A percentile compares a stretch with the other conserved stretches of the same genome.
Evolutionary conservation across 1,140 invertebrate genomes (phyloP).

Genomic region (Physella acuta): DNA sequence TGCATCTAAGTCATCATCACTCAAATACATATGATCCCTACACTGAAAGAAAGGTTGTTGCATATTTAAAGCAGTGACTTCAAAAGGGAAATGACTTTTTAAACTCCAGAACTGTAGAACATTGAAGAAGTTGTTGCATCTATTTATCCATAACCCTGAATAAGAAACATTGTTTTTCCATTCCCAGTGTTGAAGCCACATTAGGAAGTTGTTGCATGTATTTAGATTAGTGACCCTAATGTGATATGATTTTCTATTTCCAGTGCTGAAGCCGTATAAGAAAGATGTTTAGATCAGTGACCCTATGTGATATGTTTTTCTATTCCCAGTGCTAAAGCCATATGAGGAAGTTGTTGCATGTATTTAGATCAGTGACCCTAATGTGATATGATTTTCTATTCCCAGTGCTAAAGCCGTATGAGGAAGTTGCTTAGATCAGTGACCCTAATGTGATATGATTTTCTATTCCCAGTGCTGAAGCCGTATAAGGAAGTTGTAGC

Average conservation of each 20-base stretch:
- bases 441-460: slow-evolving; percentile 8
- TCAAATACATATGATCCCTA: too few relatives aligned
- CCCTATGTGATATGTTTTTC: neutral
- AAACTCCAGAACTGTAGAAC: neutral
- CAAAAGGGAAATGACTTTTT: neutral
- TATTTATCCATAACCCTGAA: neutral
- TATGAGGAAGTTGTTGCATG: neutral
- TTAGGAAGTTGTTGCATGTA: neutral
- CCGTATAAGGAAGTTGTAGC: slow-evolving; percentile 72
- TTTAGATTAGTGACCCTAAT: neutral
- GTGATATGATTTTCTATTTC: slow-evolving; percentile 20
- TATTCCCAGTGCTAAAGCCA: neutral
- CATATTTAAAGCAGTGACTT: neutral
- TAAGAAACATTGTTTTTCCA: neutral
- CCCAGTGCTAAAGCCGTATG: neutral
- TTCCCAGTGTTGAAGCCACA: neutral
- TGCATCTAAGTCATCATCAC: too few relatives aligned
- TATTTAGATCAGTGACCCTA: neutral
- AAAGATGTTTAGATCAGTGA: slow-evolving; percentile 65
- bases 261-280: slow-evolving; percentile 62
- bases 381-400: neutral
- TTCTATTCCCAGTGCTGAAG: slow-evolving; percentile 43
- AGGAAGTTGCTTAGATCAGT: neutral
- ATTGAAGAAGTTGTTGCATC: neutral
- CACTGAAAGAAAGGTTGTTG: too few relatives aligned